Conservation (phyloP, 1,140 invertebrate genomes). For the Ptiloglossa arizonensis region DNA sequence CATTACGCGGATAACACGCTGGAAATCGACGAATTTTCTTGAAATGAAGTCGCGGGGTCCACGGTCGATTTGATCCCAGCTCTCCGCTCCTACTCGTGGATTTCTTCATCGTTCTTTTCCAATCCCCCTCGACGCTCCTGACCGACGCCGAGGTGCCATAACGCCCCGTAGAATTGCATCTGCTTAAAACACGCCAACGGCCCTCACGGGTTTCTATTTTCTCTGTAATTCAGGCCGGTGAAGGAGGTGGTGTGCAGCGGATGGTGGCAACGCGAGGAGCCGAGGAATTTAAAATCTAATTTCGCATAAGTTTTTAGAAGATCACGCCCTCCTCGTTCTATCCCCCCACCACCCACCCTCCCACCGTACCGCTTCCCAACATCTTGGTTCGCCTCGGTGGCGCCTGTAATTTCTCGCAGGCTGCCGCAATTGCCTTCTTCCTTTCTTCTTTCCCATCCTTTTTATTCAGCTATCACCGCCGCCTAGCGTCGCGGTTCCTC, state of each 20-base stretch:
- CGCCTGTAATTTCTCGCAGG: conserved; percentile 62
- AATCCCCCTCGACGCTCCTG: conserved; percentile 27
- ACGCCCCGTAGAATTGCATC: conserved; percentile 67
- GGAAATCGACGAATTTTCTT: conserved; percentile 49
- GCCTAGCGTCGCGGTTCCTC: conserved; percentile 12
- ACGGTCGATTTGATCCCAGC: conserved; percentile 30
- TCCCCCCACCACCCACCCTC: conserved; percentile 33
- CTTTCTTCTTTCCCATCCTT: conserved; percentile 10
- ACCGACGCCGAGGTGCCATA: conserved; percentile 53
- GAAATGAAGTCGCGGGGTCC: conserved; percentile 54
- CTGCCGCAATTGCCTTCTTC: conserved; percentile 54
- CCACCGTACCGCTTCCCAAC: not conserved
- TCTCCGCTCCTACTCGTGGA: not conserved
- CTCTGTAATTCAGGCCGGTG: conserved; percentile 60
- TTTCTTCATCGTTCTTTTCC: conserved; percentile 16
- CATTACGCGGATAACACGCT: conserved; percentile 33
- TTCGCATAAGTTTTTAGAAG: conserved; percentile 73
- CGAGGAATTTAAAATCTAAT: conserved; percentile 76
- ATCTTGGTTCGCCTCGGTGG: not conserved
- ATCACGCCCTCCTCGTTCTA: conserved; percentile 31
- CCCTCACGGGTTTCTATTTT: conserved; percentile 68
- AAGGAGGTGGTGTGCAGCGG: conserved; percentile 14
- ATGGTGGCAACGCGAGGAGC: conserved; percentile 36
- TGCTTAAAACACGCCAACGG: conserved; percentile 63
- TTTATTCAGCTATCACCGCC: not conserved